A percentile compares a stretch with the other conserved stretches of the same genome.
Conservation (phyloP, 1,140 invertebrate species). For the Tetramorium parvispinum region DNA sequence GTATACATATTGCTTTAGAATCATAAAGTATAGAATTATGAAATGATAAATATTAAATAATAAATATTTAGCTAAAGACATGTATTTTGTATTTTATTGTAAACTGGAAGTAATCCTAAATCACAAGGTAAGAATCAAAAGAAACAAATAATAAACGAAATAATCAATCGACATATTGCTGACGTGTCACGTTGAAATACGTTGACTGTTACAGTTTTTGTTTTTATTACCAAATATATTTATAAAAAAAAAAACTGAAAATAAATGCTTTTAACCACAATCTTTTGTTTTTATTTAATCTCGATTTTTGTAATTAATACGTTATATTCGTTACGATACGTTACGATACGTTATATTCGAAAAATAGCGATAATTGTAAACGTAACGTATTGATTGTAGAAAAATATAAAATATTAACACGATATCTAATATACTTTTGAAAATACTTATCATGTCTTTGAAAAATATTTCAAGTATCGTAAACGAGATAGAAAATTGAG, state of each 20-base stretch:
- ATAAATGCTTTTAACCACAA: not conserved
- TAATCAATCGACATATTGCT: not conserved
- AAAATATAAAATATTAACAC: not conserved
- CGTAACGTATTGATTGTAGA: not conserved
- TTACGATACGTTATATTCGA: not conserved
- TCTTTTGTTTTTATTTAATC: not conserved
- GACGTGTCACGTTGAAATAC: not conserved
- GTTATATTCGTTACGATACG: too few species aligned
- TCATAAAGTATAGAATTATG: not conserved
- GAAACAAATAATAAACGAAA: not conserved
- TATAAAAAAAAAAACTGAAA: not conserved
- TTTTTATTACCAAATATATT: not conserved
- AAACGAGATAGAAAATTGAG: slow-evolving; percentile 57
- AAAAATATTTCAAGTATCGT: slow-evolving; percentile 54
- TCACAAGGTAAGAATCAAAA: not conserved
- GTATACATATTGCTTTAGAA: not conserved
- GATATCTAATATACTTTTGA: slow-evolving; percentile 5
- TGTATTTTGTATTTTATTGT: not conserved
- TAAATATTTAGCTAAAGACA: not conserved
- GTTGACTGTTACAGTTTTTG: not conserved
- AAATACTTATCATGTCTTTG: slow-evolving; percentile 28
- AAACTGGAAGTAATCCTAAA: too few species aligned
- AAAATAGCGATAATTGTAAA: not conserved
- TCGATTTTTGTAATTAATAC: not conserved
- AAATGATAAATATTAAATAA: not conserved